These are phyloP conservation scores for Guaruba guarouba DNA, from an alignment of 2,113 vertebrate species.

Conservation along the genomic window DNA sequence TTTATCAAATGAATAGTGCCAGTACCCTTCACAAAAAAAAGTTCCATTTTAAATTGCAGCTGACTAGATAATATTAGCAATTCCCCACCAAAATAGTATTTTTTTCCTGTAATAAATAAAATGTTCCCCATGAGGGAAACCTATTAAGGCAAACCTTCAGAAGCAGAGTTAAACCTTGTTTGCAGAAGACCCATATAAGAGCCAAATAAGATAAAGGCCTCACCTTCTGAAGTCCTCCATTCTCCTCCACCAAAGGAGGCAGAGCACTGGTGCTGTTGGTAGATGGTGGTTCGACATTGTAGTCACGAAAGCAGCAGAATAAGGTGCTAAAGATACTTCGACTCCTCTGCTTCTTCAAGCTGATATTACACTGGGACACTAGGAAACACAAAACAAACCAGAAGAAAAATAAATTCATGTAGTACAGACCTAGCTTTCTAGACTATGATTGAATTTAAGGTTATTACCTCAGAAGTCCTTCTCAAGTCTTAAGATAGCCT, in stretches of 20 bases:
- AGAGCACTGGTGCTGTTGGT: slow-evolving; percentile 85
- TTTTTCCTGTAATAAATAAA: neutral
- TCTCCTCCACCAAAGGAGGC: slow-evolving; percentile 90
- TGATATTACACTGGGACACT: slow-evolving; percentile 89
- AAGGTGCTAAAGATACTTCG: slow-evolving; percentile 96
- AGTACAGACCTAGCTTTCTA: neutral
- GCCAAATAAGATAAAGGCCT: neutral
- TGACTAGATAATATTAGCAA: neutral
- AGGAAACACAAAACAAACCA: neutral
- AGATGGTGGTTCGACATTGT: slow-evolving; percentile 88
- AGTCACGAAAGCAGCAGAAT: slow-evolving; percentile 98
- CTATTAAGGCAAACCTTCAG: neutral
- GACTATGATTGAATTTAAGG: slow-evolving; percentile 12
- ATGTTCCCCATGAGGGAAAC: neutral
- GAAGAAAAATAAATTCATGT: neutral
- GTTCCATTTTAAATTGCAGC: neutral
- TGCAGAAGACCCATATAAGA: neutral
- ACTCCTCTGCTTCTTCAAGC: slow-evolving; percentile 92
- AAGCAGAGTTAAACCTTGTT: neutral
- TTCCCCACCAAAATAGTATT: neutral
- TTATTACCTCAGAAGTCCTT: neutral
- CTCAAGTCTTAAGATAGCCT: neutral
- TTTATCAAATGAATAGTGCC: neutral
- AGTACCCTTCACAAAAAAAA: neutral
- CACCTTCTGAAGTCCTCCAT: slow-evolving; percentile 92